A percentile compares a stretch with the other conserved stretches of the same genome.
These are phyloP conservation scores for Akabosia matsudoensis DNA, from an alignment of 1,140 invertebrate genomes.

Conservation along the genomic window DNA sequence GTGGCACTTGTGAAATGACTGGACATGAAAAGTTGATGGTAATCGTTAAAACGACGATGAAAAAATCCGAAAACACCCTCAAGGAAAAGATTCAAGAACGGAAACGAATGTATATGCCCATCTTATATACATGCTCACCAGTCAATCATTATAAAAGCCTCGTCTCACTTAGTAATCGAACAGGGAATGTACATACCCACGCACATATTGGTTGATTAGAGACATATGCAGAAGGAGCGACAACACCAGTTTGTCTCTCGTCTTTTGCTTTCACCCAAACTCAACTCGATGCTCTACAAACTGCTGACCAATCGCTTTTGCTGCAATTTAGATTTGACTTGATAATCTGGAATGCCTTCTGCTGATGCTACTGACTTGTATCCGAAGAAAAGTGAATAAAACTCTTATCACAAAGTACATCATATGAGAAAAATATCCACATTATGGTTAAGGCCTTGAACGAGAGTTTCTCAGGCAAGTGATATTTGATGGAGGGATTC, in stretches of 20 bases:
- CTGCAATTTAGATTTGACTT: too few relatives aligned
- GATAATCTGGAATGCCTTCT: neutral
- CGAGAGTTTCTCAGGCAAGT: too few relatives aligned
- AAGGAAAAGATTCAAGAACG: neutral
- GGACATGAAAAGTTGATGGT: neutral
- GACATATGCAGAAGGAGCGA: neutral
- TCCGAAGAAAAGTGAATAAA: neutral
- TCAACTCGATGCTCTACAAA: neutral
- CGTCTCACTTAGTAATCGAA: neutral
- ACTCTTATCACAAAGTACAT: too few relatives aligned
- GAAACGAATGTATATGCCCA: neutral
- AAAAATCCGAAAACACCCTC: neutral
- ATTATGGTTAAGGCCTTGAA: too few relatives aligned
- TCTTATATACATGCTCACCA: neutral
- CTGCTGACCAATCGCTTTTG: constrained; percentile 3
- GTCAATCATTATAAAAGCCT: neutral
- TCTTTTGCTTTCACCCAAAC: too few relatives aligned
- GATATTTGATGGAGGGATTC: too few relatives aligned
- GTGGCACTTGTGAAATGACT: neutral
- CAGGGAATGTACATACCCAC: neutral
- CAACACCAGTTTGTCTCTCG: neutral
- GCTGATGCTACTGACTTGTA: neutral
- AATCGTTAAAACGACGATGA: neutral
- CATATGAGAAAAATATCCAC: too few relatives aligned
- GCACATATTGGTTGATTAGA: neutral